Percentiles rank a stretch among this genome's conserved stretches.
phyloP scores from a whole-genome alignment of 2,888 invertebrate genomes.

The Athalia rosae region DNA sequence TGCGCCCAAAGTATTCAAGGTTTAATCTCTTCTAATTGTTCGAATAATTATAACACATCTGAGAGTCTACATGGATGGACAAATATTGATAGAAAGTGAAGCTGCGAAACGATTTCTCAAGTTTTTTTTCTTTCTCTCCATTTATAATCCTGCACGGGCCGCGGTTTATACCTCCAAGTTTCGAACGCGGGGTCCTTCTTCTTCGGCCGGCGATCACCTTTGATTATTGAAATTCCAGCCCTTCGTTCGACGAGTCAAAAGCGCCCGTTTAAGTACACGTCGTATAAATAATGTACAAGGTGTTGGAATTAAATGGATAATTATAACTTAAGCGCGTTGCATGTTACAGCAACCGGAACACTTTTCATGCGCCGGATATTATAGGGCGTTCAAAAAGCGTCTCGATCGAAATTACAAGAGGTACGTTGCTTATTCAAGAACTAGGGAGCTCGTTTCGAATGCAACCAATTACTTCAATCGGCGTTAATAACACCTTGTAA shows the following conservation, averaged over 20 bases:
- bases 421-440: neutral
- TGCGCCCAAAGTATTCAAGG: neutral
- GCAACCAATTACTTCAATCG: conserved; percentile 35
- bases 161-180: no score
- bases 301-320: conserved; percentile 32
- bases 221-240: conserved; percentile 13
- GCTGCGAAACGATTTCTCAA: no score
- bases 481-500: conserved; percentile 35
- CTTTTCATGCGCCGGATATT: conserved; percentile 12
- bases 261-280: conserved; percentile 27
- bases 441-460: conserved; percentile 25
- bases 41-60: neutral
- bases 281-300: neutral
- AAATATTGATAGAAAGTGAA: no score
- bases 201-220: no score
- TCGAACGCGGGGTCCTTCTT: no score
- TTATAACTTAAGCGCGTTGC: conserved; percentile 17
- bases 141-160: no score
- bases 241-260: neutral
- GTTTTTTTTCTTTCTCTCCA: no score
- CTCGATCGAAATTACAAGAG: conserved; percentile 26
- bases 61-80: no score
- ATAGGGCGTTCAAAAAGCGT: neutral
- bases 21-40: neutral
- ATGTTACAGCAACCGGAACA: neutral